Conservation (phyloP, 2,113 vertebrate species). For the Pleuronectes platessa region DNA sequence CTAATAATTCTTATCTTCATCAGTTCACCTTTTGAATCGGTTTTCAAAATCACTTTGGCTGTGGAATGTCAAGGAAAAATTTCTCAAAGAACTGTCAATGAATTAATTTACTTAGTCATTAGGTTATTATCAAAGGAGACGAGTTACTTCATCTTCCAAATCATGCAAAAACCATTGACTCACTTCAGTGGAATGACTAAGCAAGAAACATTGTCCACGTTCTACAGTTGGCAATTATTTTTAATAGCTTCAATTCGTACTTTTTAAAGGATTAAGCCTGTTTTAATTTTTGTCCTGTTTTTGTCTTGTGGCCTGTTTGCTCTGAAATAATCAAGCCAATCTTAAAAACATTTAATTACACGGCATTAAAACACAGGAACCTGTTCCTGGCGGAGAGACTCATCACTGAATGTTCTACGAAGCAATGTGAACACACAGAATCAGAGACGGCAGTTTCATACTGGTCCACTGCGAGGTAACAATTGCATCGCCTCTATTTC, state of each 20-base stretch:
- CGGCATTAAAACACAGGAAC: neutral
- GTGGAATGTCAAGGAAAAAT: neutral
- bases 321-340: neutral
- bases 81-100: too few species aligned
- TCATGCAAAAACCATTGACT: neutral
- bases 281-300: neutral
- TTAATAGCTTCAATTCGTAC: neutral
- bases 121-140: neutral
- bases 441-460: too few species aligned
- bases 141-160: neutral
- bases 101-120: neutral
- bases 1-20: neutral
- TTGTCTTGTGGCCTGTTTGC: neutral
- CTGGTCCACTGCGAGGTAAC: neutral
- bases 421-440: neutral
- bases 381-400: too few species aligned
- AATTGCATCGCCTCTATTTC: neutral
- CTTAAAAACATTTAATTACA: neutral
- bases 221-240: neutral
- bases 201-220: neutral
- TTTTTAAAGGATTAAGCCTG: neutral
- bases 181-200: neutral
- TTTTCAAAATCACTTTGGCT: neutral
- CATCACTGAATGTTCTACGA: too few species aligned
- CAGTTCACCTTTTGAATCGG: neutral